phyloP scores from a whole-genome alignment of 1,140 invertebrate genomes.

The Cydia strobilella region DNA sequence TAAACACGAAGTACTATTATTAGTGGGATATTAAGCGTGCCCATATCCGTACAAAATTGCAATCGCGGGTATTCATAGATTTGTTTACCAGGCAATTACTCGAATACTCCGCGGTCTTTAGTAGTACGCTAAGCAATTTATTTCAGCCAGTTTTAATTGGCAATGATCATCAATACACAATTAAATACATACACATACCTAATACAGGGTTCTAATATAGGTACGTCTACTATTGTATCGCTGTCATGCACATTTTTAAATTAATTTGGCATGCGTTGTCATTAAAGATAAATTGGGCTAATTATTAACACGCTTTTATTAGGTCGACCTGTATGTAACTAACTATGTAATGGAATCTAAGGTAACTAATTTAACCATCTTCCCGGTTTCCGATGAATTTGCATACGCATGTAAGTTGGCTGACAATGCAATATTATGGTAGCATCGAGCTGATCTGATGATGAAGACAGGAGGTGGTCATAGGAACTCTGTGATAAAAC shows the following conservation, averaged over 20 bases:
- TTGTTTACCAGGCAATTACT: slow-evolving; percentile 6
- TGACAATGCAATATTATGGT: too few relatives aligned
- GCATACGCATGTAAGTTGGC: too few relatives aligned
- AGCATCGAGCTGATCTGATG: too few relatives aligned
- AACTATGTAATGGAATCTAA: too few relatives aligned
- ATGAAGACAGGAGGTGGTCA: too few relatives aligned
- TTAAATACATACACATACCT: background rate
- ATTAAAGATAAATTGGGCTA: slow-evolving; percentile 6
- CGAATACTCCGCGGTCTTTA: background rate
- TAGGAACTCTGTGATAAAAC: too few relatives aligned
- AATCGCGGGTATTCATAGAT: background rate
- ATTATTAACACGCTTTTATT: too few relatives aligned
- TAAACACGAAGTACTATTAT: background rate
- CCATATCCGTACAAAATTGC: too few relatives aligned
- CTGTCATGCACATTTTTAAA: background rate
- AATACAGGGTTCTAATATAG: background rate
- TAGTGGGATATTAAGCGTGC: background rate
- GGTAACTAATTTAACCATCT: too few relatives aligned
- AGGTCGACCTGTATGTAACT: too few relatives aligned
- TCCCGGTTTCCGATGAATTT: too few relatives aligned
- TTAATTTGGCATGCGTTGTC: background rate
- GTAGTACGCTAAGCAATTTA: background rate
- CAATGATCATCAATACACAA: background rate
- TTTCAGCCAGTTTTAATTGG: background rate
- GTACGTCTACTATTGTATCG: too few relatives aligned